Evolutionary conservation across 2,113 vertebrate species (phyloP).

Genomic region (Glareola pratincola): DNA sequence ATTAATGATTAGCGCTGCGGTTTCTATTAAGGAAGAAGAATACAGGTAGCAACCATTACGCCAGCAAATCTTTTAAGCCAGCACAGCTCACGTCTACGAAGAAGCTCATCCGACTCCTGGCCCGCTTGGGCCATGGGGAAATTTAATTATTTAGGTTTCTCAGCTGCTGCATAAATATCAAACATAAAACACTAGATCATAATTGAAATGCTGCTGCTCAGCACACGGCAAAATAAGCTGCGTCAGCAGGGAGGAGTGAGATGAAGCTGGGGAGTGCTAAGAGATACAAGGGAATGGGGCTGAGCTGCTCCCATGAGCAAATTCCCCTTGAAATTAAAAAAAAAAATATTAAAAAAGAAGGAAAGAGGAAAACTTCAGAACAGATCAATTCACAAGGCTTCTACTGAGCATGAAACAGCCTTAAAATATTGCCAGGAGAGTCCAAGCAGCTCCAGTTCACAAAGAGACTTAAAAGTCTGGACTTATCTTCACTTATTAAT

Average conservation of each 20-base stretch:
- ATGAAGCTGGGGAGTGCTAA: neutral
- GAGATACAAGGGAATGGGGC: neutral
- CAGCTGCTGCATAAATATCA: neutral
- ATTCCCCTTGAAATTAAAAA: neutral
- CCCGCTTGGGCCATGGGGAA: neutral
- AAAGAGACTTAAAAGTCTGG: neutral
- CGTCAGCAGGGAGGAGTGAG: neutral
- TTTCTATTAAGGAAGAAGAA: neutral
- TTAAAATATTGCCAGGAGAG: neutral
- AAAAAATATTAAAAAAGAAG: neutral
- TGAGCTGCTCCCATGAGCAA: accelerated
- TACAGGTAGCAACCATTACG: neutral
- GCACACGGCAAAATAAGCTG: neutral
- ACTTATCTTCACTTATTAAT: neutral
- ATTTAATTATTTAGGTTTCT: slow-evolving; percentile 41
- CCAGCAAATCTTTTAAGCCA: neutral
- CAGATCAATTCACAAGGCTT: neutral
- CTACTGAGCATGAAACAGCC: neutral
- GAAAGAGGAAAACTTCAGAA: neutral
- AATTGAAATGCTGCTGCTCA: neutral
- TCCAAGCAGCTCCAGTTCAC: neutral
- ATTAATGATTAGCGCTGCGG: neutral
- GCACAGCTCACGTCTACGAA: neutral
- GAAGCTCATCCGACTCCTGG: neutral
- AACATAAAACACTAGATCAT: neutral